These are phyloP conservation scores for Drosophila pseudotakahashii DNA, from an alignment of 2,888 invertebrate species.

Conservation along the genomic window DNA sequence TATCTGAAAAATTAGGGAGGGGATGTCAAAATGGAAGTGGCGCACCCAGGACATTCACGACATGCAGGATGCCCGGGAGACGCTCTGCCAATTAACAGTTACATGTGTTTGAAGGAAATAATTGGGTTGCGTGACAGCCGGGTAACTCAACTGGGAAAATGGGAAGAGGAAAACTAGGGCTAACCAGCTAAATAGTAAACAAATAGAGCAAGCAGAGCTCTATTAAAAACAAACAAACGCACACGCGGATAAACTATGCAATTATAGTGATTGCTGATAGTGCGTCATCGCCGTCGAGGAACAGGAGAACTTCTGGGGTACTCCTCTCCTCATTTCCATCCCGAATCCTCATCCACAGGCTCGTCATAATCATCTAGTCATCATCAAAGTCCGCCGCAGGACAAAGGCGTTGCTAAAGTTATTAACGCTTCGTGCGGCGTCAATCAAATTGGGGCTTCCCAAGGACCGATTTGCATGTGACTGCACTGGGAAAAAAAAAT, in stretches of 20 bases:
- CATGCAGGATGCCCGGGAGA: slow-evolving; percentile 62
- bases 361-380: slow-evolving; percentile 33
- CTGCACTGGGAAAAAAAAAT: slow-evolving; percentile 5
- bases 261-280: slow-evolving; percentile 68
- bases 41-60: slow-evolving; percentile 53
- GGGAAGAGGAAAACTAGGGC: slow-evolving; percentile 12
- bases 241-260: slow-evolving; percentile 52
- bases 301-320: neutral
- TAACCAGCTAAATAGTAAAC: slow-evolving; percentile 62
- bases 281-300: slow-evolving; percentile 61
- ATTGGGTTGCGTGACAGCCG: slow-evolving; percentile 73
- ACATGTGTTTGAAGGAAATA: slow-evolving; percentile 75
- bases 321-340: slow-evolving; percentile 22
- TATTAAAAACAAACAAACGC: slow-evolving; percentile 62
- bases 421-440: slow-evolving; percentile 79
- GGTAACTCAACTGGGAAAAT: slow-evolving; percentile 29
- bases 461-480: slow-evolving; percentile 62
- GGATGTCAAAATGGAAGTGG: slow-evolving; percentile 11
- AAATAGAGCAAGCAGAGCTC: slow-evolving; percentile 58
- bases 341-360: slow-evolving; percentile 1
- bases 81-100: slow-evolving; percentile 80
- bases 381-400: slow-evolving; percentile 66
- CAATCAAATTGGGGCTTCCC: slow-evolving; percentile 68
- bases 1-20: slow-evolving; percentile 32
- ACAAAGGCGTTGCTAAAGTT: slow-evolving; percentile 75